Evolutionary conservation across 2,113 vertebrate species (phyloP).

Genomic region (Marmota flaviventris): DNA sequence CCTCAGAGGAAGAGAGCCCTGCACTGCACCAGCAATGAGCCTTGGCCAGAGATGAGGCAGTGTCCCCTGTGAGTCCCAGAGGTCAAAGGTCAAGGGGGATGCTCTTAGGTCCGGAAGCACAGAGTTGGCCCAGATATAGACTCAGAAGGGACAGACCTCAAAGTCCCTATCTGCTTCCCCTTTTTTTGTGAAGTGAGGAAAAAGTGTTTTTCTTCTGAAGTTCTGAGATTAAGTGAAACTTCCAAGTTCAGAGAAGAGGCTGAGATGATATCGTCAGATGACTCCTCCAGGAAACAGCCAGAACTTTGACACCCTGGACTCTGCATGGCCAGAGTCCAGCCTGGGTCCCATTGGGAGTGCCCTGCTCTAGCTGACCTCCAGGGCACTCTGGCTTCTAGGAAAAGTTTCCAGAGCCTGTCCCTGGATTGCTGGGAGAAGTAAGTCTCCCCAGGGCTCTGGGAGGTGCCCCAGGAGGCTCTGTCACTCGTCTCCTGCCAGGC

Average conservation of each 20-base stretch:
- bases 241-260: constrained; percentile 74
- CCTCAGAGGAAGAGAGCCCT: not conserved
- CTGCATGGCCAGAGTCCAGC: constrained; percentile 63
- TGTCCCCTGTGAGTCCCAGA: not conserved
- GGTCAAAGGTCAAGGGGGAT: not conserved
- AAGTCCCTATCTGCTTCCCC: constrained; percentile 43
- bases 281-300: constrained; percentile 67
- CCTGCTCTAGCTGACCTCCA: constrained; percentile 66
- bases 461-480: not conserved
- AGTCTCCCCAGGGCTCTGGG: not conserved
- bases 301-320: constrained; percentile 44
- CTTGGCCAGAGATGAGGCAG: not conserved
- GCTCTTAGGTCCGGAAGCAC: not conserved
- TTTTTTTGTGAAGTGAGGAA: constrained; percentile 60
- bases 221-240: constrained; percentile 79
- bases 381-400: constrained; percentile 72
- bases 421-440: not conserved
- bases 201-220: constrained; percentile 73
- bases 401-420: constrained; percentile 64
- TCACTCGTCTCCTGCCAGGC: not conserved
- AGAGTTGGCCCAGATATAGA: not conserved
- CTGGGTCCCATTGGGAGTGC: constrained; percentile 42
- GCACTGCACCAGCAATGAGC: not conserved
- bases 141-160: not conserved
- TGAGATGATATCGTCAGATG: constrained; percentile 27